Conservation (phyloP, 2,888 invertebrate genomes). For the Hymenopus coronatus region DNA sequence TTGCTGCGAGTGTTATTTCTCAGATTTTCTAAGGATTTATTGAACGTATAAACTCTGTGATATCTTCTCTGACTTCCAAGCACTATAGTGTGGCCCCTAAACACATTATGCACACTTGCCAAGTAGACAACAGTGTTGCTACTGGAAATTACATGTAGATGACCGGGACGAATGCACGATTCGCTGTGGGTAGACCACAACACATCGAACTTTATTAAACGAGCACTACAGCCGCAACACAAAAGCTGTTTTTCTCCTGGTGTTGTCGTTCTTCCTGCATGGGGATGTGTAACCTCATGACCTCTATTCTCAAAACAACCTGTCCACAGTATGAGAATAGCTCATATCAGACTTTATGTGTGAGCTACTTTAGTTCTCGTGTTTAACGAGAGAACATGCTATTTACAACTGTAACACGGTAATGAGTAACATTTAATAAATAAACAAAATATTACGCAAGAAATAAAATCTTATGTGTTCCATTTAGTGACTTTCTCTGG, state of each 20-base stretch:
- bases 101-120: conserved; percentile 6
- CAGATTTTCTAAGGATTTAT: too few species aligned
- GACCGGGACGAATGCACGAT: conserved; percentile 23
- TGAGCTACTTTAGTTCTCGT: too few species aligned
- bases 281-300: background rate
- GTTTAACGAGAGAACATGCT: too few species aligned
- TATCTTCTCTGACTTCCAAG: background rate
- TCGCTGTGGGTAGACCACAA: background rate
- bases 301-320: background rate
- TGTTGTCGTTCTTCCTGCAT: background rate
- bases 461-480: too few species aligned
- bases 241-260: background rate
- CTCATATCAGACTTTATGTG: too few species aligned
- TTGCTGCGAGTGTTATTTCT: too few species aligned
- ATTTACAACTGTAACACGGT: too few species aligned
- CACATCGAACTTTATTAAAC: background rate
- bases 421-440: too few species aligned
- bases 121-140: background rate
- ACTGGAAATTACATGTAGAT: conserved; percentile 27
- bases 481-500: too few species aligned
- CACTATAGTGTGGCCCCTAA: background rate
- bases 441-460: too few species aligned
- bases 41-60: too few species aligned
- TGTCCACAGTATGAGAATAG: too few species aligned
- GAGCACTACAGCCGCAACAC: background rate